Base-by-base conservation (phyloP, 2,113 vertebrate genomes). In the Mugil cephalus region DNA sequence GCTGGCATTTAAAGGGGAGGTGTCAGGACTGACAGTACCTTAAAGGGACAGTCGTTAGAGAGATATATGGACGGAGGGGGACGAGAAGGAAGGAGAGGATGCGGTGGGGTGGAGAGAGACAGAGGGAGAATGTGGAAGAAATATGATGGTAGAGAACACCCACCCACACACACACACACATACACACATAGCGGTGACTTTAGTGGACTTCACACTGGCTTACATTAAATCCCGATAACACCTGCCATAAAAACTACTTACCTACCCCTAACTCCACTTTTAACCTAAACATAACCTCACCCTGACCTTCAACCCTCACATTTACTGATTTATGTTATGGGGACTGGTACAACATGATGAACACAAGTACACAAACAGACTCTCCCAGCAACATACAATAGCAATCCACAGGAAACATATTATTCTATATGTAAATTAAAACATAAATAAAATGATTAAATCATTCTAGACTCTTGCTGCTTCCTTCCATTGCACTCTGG, bases 1-100 rank as follows among this genome's bases (percentile, higher is more conserved):
- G 59, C 64, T 85, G 77, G 82, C 77, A 89, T 91, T 91, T 87
- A 91, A 89, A 91, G 80, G 85, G 77, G 83, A 79, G 72, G 79
- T 85, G 82, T 85, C 81, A 79, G 66, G 59, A 58, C 67, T 86
- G 91, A 85, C 87, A 89, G 80, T 36, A 30, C 74, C 80, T 91
- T 92, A 86, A 87, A 86, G 88, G 86, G 87, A 82, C 79, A 87
- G 83, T 87, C 74, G 67, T 68, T 75, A 81, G 58, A 82, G 69
- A 87, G 85, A 91, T 87, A 77, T 84, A 89, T 89, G 79, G 84
- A 85, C 45, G 61, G 46, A 51, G 50, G n/a, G 34, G 55, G 74
- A 74, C 67, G 21, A 59, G 67, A 38, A 53, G 43, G 63, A 64
- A 55, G 62, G 48, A 36, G 43, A 40, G 63, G 66, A 79, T 61